Evolutionary conservation across 2,888 invertebrate species (phyloP).

Genomic region (Microplitis deprimator): DNA sequence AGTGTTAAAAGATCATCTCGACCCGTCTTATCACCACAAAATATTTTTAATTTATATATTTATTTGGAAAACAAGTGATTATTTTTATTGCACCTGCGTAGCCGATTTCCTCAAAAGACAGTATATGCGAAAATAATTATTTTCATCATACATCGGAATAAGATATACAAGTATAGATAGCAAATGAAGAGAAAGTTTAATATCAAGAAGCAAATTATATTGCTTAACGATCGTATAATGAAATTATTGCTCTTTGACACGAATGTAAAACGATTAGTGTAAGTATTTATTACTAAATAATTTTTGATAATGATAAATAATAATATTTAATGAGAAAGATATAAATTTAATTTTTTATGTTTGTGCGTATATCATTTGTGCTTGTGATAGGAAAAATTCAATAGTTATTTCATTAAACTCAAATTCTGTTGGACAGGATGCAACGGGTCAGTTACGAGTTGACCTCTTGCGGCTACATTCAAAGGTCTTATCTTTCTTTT

Average conservation of each 20-base stretch:
- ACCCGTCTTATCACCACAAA: too few relatives aligned
- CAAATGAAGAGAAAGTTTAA: not conserved
- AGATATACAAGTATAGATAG: not conserved
- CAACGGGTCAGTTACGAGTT: slow-evolving; percentile 66
- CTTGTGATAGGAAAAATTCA: slow-evolving; percentile 58
- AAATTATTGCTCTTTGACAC: slow-evolving; percentile 33
- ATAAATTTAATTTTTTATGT: slow-evolving; percentile 35
- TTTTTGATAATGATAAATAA: slow-evolving; percentile 7
- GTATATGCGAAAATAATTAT: not conserved
- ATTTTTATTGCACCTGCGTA: not conserved
- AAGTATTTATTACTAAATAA: slow-evolving; percentile 7
- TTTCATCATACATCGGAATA: not conserved
- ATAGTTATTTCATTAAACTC: slow-evolving; percentile 70
- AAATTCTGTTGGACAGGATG: slow-evolving; percentile 68
- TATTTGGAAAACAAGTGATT: not conserved
- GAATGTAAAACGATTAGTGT: slow-evolving; percentile 25
- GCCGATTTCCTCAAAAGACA: not conserved
- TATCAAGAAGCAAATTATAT: slow-evolving; percentile 7
- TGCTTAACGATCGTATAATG: slow-evolving; percentile 2
- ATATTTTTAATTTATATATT: too few relatives aligned
- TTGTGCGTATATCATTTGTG: slow-evolving; percentile 59
- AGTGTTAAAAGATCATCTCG: too few relatives aligned
- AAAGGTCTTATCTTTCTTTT: slow-evolving; percentile 66
- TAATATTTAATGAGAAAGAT: slow-evolving; percentile 3
- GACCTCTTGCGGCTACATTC: slow-evolving; percentile 67